Conservation (phyloP, 2,888 invertebrate species). For the Cylloceria caligata region DNA sequence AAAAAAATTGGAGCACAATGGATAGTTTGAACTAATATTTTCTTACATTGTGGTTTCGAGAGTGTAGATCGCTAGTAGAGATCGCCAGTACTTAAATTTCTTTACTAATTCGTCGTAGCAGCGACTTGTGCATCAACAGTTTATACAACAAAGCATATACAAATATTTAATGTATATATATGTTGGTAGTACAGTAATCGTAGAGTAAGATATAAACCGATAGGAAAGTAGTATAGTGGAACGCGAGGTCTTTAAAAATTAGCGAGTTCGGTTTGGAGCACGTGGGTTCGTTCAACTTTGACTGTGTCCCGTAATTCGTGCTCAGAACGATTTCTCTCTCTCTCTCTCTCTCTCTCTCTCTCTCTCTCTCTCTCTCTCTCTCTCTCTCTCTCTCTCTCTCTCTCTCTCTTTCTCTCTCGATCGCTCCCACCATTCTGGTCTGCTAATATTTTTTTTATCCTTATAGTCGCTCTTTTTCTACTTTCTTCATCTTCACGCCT, state of each 20-base stretch:
- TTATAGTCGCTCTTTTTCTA: slow-evolving; percentile 35
- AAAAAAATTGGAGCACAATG: background rate
- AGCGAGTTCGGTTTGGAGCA: slow-evolving; percentile 74
- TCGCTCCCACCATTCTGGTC: background rate
- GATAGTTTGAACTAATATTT: background rate
- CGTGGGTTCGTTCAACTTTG: slow-evolving; percentile 83
- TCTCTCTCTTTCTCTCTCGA: slow-evolving; percentile 18
- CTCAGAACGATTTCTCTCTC: too few relatives aligned
- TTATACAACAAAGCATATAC: background rate
- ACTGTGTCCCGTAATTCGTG: slow-evolving; percentile 65
- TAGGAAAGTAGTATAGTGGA: slow-evolving; percentile 34
- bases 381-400: background rate
- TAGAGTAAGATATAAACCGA: background rate
- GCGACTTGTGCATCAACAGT: background rate
- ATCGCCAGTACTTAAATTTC: background rate
- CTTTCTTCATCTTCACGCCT: slow-evolving; percentile 17
- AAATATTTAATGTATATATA: background rate
- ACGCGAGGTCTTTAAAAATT: slow-evolving; percentile 68
- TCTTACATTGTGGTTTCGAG: background rate
- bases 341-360: too few relatives aligned
- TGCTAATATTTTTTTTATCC: slow-evolving; percentile 45
- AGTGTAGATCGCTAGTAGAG: background rate
- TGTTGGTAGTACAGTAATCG: background rate
- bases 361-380: too few relatives aligned
- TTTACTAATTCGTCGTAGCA: too few relatives aligned